phyloP scores from a whole-genome alignment of 2,888 invertebrate genomes.

The Acheta domesticus region DNA sequence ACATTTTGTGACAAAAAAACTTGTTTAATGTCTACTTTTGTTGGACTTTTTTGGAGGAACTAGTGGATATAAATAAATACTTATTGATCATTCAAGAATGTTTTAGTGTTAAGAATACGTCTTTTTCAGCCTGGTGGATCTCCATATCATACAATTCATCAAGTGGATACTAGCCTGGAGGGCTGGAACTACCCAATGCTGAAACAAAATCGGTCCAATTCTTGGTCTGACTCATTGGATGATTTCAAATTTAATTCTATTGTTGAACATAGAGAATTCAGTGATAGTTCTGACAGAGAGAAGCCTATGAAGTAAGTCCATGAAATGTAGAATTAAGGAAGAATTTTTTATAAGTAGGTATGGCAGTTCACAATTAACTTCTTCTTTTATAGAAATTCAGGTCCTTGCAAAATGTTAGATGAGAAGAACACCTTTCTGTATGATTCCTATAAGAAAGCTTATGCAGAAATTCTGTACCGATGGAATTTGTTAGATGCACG shows the following conservation, averaged over 20 bases:
- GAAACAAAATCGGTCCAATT: slow-evolving; percentile 74
- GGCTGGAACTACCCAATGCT: slow-evolving; percentile 71
- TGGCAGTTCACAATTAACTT: too few species aligned
- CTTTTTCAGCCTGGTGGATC: slow-evolving; percentile 67
- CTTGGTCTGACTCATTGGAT: slow-evolving; percentile 83
- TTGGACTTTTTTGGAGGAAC: too few species aligned
- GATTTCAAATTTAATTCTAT: slow-evolving; percentile 53
- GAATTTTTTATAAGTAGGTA: too few species aligned
- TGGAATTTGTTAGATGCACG: slow-evolving; percentile 79
- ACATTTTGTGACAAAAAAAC: too few species aligned
- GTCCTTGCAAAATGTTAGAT: slow-evolving; percentile 46
- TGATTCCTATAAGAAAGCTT: slow-evolving; percentile 79
- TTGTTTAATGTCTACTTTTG: too few species aligned
- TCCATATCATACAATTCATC: slow-evolving; percentile 85
- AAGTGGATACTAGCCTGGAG: slow-evolving; percentile 72
- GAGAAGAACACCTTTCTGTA: slow-evolving; percentile 58
- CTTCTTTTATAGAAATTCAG: too few species aligned
- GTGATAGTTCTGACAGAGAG: slow-evolving; percentile 30
- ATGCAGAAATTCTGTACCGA: slow-evolving; percentile 83
- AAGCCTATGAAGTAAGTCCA: slow-evolving; percentile 33
- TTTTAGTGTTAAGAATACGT: too few species aligned
- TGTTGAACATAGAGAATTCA: slow-evolving; percentile 38
- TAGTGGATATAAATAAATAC: too few species aligned
- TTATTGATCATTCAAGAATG: too few species aligned
- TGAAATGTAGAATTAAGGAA: neutral